phyloP scores from a whole-genome alignment of 2,888 invertebrate genomes.

The Lepetodrilus schrolli region DNA sequence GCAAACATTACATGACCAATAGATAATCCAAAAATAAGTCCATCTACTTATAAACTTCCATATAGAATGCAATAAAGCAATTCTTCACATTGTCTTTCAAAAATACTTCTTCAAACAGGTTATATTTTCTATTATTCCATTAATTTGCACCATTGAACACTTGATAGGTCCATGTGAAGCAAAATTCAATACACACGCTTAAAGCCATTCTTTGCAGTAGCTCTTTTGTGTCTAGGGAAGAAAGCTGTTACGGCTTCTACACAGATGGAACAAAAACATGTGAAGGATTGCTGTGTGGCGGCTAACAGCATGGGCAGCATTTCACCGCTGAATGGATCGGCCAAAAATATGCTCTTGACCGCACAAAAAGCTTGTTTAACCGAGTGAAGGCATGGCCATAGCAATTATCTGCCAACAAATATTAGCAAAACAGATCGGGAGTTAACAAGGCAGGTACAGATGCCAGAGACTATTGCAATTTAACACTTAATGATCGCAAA shows the following conservation, averaged over 20 bases:
- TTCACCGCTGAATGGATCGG: background rate
- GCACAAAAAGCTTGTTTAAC: conserved; percentile 20
- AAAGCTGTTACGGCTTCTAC: background rate
- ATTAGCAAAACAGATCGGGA: background rate
- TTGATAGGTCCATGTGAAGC: no score
- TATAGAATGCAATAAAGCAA: no score
- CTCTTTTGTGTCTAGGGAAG: background rate
- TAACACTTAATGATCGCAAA: no score
- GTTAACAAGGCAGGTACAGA: no score
- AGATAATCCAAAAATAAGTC: no score
- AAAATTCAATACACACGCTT: no score
- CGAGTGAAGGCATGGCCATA: background rate
- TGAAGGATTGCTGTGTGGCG: background rate
- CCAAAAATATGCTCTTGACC: conserved; percentile 15
- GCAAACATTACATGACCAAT: conserved; percentile 15
- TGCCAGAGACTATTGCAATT: no score
- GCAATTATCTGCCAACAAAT: background rate
- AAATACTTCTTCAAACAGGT: no score
- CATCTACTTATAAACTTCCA: no score
- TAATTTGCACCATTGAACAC: no score
- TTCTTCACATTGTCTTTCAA: no score
- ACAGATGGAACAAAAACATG: background rate
- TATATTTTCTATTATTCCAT: no score
- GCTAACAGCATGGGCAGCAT: background rate
- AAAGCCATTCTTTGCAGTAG: background rate